Evolutionary conservation across 2,888 invertebrate genomes (phyloP), one percentile per base, ranked within the genome.

Genomic region (Hirtodrosophila cameraria): DNA sequence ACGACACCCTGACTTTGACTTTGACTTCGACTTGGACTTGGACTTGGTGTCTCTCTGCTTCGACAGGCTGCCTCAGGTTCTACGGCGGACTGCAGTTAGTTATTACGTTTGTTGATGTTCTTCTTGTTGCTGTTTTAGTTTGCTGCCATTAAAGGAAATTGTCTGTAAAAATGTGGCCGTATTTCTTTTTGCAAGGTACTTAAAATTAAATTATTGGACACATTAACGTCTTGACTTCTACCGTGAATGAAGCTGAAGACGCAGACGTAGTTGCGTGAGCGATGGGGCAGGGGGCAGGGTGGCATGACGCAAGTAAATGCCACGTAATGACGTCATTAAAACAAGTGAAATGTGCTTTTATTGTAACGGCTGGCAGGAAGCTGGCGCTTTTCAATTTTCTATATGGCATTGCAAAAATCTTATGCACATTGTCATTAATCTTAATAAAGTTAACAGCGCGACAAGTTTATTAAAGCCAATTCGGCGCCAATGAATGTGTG

Each of bases 111-210:
- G 61, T 45, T 61, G 46, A 30, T 67, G 42, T 20, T 53, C 28
- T 13, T 49, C 38, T 30, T 69, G 69, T 18, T 52, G 49, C 27
- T 59, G 48, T 49, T 52, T 68, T 64, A 71, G 67, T 75, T 70
- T 70, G 50, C 53, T 64, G 77, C 85, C 83, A 81, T 83, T 83
- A 83, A 83, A 76, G 81, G 84, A 86, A 83, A 86, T 83, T 83
- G 83, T 86, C 83, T 83, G 83, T 83, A 76, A 83, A 86, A 83
- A 83, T 86, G 86, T 84, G 71, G 84, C 86, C 74, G 86, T 83
- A 86, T 86, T 83, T 83, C 86, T 83, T 86, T 86, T 86, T 83
- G 83, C 86, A 86, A 83, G 86, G 81, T 83, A 83, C 83, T 83
- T 85, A 83, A 83, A 83, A 83, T 83, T 83, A 84, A 84, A 84